A percentile compares a stretch with the other conserved stretches of the same genome.
These are phyloP conservation scores for Onychostruthus taczanowskii DNA, from an alignment of 2,113 vertebrate species.

Conservation along the genomic window DNA sequence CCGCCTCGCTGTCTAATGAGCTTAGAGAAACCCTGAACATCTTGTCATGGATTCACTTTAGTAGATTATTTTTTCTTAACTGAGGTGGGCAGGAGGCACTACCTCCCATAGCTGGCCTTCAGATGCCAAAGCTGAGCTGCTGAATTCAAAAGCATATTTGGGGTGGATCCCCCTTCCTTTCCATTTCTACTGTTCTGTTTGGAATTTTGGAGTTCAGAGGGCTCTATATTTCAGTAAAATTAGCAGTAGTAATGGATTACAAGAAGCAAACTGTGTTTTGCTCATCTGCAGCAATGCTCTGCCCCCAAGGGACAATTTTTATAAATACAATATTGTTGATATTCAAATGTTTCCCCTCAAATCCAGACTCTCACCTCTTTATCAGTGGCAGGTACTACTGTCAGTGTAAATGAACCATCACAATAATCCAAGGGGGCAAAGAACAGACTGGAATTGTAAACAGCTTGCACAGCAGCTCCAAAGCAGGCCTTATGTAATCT, in stretches of 20 bases:
- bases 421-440: neutral
- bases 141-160: neutral
- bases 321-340: conserved; percentile 11
- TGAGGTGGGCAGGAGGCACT: neutral
- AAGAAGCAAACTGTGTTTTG: neutral
- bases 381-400: neutral
- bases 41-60: conserved; percentile 18
- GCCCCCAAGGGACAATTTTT: conserved; percentile 49
- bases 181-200: neutral
- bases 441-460: neutral
- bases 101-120: neutral
- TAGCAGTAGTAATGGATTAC: neutral
- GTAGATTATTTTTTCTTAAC: neutral
- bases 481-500: neutral
- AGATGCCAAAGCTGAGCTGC: neutral
- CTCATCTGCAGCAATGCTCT: conserved; percentile 22
- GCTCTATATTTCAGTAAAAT: neutral
- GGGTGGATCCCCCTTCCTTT: neutral
- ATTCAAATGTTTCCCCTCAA: neutral
- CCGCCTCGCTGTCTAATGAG: neutral
- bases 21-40: neutral
- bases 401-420: neutral
- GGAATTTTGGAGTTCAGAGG: conserved; percentile 38
- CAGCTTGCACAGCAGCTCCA: neutral
- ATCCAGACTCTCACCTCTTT: neutral